Conservation (phyloP, 2,113 vertebrate genomes). For the Clarias batrachus region DNA sequence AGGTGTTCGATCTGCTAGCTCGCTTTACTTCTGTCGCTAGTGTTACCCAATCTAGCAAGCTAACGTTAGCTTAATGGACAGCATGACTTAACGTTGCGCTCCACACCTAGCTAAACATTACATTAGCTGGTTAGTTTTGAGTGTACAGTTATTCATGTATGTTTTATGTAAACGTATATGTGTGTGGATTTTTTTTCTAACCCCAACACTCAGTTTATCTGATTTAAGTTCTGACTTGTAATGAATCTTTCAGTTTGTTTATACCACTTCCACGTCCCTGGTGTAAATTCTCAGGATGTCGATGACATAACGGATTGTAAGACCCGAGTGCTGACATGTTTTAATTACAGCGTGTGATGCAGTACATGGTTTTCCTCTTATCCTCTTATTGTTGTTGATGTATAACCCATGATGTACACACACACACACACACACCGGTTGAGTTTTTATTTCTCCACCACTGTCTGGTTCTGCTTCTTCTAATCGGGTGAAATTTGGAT, state of each 20-base stretch:
- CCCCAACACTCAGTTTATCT: not conserved
- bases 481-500: not conserved
- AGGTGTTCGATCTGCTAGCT: not conserved
- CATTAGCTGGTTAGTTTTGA: not conserved
- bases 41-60: not conserved
- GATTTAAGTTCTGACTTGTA: not conserved
- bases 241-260: not conserved
- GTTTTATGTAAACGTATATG: not conserved
- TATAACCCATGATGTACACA: constrained; percentile 1
- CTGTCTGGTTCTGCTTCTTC: not conserved
- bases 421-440: not conserved
- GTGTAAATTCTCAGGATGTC: not conserved
- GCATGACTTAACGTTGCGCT: not conserved
- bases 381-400: not conserved
- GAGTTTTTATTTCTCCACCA: not conserved
- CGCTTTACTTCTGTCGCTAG: not conserved
- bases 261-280: not conserved
- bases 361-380: not conserved
- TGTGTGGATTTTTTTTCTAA: not conserved
- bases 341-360: not conserved
- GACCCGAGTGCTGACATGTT: not conserved
- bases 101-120: not conserved
- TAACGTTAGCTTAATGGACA: not conserved
- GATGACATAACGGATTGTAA: not conserved
- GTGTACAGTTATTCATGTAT: not conserved